phyloP scores from a whole-genome alignment of 2,113 vertebrate genomes.

The Hystrix brachyura region DNA sequence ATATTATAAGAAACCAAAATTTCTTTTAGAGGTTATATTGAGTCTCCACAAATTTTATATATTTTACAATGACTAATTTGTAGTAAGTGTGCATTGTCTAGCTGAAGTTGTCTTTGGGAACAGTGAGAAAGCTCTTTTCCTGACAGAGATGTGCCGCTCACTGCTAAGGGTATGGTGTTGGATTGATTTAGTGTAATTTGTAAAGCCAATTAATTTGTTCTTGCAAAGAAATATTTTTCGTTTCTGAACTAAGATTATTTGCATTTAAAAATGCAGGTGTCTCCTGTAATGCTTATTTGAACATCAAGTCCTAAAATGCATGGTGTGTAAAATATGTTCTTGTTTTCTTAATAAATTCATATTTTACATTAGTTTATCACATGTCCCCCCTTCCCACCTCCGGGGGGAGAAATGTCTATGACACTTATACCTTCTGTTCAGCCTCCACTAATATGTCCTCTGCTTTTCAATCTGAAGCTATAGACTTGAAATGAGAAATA shows the following conservation, averaged over 20 bases:
- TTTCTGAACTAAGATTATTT: constrained; percentile 61
- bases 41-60: not conserved
- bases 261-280: constrained; percentile 56
- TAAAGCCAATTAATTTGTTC: constrained; percentile 77
- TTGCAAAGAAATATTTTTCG: constrained; percentile 73
- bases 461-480: constrained; percentile 38
- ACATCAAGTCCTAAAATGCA: constrained; percentile 21
- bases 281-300: constrained; percentile 42
- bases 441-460: not conserved
- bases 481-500: not conserved
- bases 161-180: constrained; percentile 57
- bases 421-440: not conserved
- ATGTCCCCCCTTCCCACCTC: not conserved
- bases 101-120: constrained; percentile 49
- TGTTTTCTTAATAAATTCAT: constrained; percentile 47
- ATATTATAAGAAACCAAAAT: not conserved
- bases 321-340: constrained; percentile 25
- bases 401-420: not conserved
- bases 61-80: constrained; percentile 8
- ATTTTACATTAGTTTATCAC: constrained; percentile 15
- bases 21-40: not conserved
- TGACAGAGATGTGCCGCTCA: constrained; percentile 51
- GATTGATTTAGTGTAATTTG: constrained; percentile 74
- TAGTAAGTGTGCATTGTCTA: not conserved
- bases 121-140: constrained; percentile 51